These are phyloP conservation scores for Aphelinus atriplicis DNA, from an alignment of 1,140 invertebrate species.

Conservation along the genomic window DNA sequence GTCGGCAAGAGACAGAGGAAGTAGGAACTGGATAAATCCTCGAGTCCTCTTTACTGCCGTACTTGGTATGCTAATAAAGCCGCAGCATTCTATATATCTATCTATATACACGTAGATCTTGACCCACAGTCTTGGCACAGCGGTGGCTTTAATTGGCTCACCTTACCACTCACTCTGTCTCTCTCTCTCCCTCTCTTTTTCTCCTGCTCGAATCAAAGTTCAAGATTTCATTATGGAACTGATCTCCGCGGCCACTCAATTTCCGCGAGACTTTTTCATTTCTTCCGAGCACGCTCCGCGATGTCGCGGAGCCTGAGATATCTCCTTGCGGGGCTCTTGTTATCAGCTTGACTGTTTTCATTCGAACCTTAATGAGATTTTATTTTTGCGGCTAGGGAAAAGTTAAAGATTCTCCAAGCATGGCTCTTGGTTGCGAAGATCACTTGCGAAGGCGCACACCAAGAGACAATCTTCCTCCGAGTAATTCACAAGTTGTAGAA, in stretches of 20 bases:
- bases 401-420: too few relatives aligned
- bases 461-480: too few relatives aligned
- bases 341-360: too few relatives aligned
- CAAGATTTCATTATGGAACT: conserved; percentile 14
- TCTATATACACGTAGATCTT: conserved; percentile 33
- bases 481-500: too few relatives aligned
- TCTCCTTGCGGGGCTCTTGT: too few relatives aligned
- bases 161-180: background rate
- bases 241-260: background rate
- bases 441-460: too few relatives aligned
- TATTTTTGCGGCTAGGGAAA: too few relatives aligned
- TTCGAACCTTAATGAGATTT: too few relatives aligned
- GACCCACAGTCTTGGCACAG: conserved; percentile 41
- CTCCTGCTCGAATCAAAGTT: conserved; percentile 3
- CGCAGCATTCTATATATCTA: conserved; percentile 44
- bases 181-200: background rate
- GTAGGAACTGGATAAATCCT: conserved; percentile 51
- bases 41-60: conserved; percentile 34
- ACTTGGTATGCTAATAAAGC: conserved; percentile 51
- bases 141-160: conserved; percentile 47
- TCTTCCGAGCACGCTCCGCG: too few relatives aligned
- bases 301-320: too few relatives aligned
- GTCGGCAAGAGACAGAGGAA: conserved; percentile 9
- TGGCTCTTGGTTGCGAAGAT: too few relatives aligned
- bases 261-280: too few relatives aligned